These are phyloP conservation scores for Seriola aureovittata DNA, from an alignment of 2,113 vertebrate species.

Conservation along the genomic window DNA sequence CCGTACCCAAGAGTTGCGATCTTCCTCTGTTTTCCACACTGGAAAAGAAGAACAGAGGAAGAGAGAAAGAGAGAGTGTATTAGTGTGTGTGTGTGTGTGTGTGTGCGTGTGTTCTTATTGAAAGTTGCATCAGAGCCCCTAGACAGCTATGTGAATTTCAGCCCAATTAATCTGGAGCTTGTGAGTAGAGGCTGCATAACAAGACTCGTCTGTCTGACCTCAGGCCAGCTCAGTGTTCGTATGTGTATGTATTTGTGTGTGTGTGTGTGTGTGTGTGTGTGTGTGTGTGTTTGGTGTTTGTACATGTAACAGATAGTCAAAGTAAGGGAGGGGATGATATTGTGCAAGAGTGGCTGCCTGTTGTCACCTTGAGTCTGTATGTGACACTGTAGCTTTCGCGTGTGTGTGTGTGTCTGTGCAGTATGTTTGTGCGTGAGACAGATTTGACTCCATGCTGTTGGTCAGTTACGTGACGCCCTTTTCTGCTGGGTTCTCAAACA, in stretches of 20 bases:
- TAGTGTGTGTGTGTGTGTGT: slow-evolving; percentile 9
- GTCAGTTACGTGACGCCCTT: slow-evolving; percentile 55
- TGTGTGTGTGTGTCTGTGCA: slow-evolving; percentile 13
- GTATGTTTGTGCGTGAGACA: slow-evolving; percentile 1
- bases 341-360: slow-evolving; percentile 45
- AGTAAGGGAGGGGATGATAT: slow-evolving; percentile 32
- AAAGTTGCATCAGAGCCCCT: slow-evolving; percentile 73
- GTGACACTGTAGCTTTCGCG: slow-evolving; percentile 13
- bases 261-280: slow-evolving; percentile 19
- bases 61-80: not conserved
- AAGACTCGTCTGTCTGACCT: slow-evolving; percentile 71
- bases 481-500: slow-evolving; percentile 28
- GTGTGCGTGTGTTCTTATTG: slow-evolving; percentile 41
- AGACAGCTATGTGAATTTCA: slow-evolving; percentile 76
- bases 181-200: slow-evolving; percentile 70
- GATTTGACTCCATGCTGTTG: slow-evolving; percentile 52
- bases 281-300: slow-evolving; percentile 4
- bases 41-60: slow-evolving; percentile 16
- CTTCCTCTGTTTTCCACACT: slow-evolving; percentile 44
- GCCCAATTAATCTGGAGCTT: slow-evolving; percentile 79
- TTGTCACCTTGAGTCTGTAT: slow-evolving; percentile 59
- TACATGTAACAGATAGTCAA: slow-evolving; percentile 37
- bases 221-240: slow-evolving; percentile 47
- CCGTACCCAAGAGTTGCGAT: slow-evolving; percentile 39
- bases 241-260: slow-evolving; percentile 12